These are phyloP conservation scores for Periophthalmodon schlosseri DNA, from an alignment of 2,113 vertebrate genomes.

Conservation along the genomic window DNA sequence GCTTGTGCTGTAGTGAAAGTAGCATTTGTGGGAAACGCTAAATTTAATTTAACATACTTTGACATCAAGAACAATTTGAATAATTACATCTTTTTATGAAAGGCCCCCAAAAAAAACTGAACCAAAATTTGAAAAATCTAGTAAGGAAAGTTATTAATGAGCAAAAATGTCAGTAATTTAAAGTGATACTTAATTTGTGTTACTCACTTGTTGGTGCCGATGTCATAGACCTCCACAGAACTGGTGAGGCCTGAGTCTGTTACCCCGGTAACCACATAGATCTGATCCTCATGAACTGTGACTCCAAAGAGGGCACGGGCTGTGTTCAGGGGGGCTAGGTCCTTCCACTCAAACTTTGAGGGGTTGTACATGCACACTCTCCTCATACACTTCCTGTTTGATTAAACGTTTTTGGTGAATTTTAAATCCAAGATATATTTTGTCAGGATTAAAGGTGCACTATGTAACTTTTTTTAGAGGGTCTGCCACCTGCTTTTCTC, in stretches of 20 bases:
- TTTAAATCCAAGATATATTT: not conserved
- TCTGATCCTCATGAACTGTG: slow-evolving; percentile 83
- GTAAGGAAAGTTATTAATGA: not conserved
- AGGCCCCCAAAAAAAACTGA: not conserved
- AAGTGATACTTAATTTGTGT: not conserved
- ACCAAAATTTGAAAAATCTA: not conserved
- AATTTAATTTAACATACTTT: too few species aligned
- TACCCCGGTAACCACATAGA: slow-evolving; percentile 88
- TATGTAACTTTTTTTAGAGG: too few species aligned
- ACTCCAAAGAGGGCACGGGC: slow-evolving; percentile 90
- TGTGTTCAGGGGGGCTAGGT: slow-evolving; percentile 86
- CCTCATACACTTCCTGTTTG: slow-evolving; percentile 87
- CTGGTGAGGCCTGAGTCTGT: slow-evolving; percentile 88
- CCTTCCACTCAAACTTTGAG: slow-evolving; percentile 95
- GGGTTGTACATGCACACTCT: slow-evolving; percentile 88
- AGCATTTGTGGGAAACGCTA: not conserved
- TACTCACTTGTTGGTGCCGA: slow-evolving; percentile 83
- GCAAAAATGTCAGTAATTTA: not conserved
- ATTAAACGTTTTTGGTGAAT: not conserved
- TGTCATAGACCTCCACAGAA: slow-evolving; percentile 87
- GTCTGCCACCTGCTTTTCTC: too few species aligned
- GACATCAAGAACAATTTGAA: not conserved
- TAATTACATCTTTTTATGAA: not conserved
- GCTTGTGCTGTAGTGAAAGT: not conserved
- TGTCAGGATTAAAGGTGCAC: not conserved